A percentile compares a stretch with the other conserved stretches of the same genome.
These are phyloP conservation scores for Ataeniobius toweri DNA, from an alignment of 2,797 vertebrate species.

Conservation along the genomic window DNA sequence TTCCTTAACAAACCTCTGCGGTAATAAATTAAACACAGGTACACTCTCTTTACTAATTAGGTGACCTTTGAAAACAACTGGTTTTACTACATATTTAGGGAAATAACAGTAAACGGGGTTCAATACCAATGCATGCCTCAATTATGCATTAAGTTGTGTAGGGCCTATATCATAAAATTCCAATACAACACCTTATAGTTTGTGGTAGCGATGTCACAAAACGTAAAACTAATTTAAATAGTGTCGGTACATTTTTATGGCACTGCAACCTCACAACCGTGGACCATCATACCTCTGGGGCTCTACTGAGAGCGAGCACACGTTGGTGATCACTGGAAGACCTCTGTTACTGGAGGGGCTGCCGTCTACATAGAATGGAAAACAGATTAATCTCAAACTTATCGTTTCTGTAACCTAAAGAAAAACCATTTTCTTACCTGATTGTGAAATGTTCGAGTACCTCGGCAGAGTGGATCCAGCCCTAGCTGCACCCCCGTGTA, in stretches of 20 bases:
- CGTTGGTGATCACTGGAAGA: constrained; percentile 69
- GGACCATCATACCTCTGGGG: constrained; percentile 56
- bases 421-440: constrained; percentile 34
- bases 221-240: no score
- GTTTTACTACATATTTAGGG: no score
- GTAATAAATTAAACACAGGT: no score
- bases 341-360: constrained; percentile 38
- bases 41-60: no score
- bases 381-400: neutral
- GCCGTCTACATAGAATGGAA: constrained; percentile 49
- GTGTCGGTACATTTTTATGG: no score
- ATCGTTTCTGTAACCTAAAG: neutral
- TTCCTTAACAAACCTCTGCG: no score
- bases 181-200: no score
- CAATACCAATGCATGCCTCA: no score
- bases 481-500: neutral
- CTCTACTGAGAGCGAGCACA: constrained; percentile 58
- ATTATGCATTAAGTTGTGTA: neutral
- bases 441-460: constrained; percentile 17
- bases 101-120: no score
- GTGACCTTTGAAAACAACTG: no score
- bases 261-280: neutral
- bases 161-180: neutral
- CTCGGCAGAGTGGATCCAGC: neutral
- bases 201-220: no score